Evolutionary conservation across 2,888 invertebrate genomes (phyloP), one percentile per base, ranked within the genome.

Genomic region (Microplitis manilae): DNA sequence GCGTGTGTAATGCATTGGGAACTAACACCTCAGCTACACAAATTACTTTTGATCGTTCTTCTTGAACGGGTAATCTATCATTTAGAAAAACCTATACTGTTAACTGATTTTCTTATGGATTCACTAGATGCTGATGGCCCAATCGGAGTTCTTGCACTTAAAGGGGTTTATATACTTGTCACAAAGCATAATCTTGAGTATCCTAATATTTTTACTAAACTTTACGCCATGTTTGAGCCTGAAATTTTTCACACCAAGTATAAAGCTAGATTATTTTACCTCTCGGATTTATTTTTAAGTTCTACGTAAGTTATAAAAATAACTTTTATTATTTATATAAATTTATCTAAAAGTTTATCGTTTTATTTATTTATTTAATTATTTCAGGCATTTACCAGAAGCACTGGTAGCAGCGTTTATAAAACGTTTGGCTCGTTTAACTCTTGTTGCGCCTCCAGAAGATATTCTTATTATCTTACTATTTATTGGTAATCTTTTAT

Each of bases 151-250:
- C 91, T 99, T 73, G 97, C 98, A 0, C 91, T 99, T 9, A 97
- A 98, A 88, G 98, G 98, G 20, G 94, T 98, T 74, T 95, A 97
- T 88, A 94, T 95, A 72, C 92, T 99, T 81, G 96, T 98, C 78
- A 95, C 96, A 81, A 94, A 95, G 79, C 95, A 97, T 91, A 98
- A 98, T 91, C 93, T 99, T 91, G 96, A 98, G 85, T 98, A 98
- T 91, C 98, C 98, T 0, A 95, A 97, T 88, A 96, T 99, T 88
- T 99, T 97, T 91, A 94, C 94, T 83, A 97, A 98, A 86, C 92
- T 99, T n/a, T 99, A 99, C 91, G 95, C 95, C 20, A 94, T 99
- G 94, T 95, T 98, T 86, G 95, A 96, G 86, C 96, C 97, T 0
- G 95, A 95, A 85, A 94, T 98, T 85, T 96, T 98, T 90, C 95